phyloP scores from a whole-genome alignment of 2,113 vertebrate species.

The Argyrosomus japonicus region DNA sequence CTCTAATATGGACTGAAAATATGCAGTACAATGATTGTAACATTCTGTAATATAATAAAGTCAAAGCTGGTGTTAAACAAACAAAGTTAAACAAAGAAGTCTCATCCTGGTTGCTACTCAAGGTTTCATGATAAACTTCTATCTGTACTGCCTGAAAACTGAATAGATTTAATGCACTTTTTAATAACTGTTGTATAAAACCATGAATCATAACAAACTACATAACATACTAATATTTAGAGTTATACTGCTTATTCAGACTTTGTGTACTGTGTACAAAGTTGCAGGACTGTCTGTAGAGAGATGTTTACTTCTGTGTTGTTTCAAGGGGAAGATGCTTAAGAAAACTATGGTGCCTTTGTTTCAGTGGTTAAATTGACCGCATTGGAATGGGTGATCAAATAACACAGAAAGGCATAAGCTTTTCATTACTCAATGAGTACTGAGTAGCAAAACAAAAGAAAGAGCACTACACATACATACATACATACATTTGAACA shows the following conservation, averaged over 20 bases:
- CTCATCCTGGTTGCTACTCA: background rate
- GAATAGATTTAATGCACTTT: background rate
- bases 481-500: background rate
- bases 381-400: background rate
- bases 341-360: conserved; percentile 20
- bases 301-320: background rate
- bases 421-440: conserved; percentile 35
- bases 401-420: conserved; percentile 3
- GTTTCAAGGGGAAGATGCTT: conserved; percentile 1
- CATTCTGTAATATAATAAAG: background rate
- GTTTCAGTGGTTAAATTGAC: conserved; percentile 31
- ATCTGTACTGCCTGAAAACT: background rate
- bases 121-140: background rate
- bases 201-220: background rate
- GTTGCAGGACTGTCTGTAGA: background rate
- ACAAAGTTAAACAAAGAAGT: background rate
- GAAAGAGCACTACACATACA: background rate
- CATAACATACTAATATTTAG: no score
- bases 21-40: background rate
- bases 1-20: background rate
- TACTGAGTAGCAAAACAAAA: background rate
- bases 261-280: background rate
- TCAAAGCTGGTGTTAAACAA: background rate
- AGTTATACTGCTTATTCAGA: no score
- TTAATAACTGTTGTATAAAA: background rate